Percentiles rank a stretch among this genome's conserved stretches.
Conservation (phyloP, 2,113 vertebrate genomes). For the Aleadryas rufinucha region DNA sequence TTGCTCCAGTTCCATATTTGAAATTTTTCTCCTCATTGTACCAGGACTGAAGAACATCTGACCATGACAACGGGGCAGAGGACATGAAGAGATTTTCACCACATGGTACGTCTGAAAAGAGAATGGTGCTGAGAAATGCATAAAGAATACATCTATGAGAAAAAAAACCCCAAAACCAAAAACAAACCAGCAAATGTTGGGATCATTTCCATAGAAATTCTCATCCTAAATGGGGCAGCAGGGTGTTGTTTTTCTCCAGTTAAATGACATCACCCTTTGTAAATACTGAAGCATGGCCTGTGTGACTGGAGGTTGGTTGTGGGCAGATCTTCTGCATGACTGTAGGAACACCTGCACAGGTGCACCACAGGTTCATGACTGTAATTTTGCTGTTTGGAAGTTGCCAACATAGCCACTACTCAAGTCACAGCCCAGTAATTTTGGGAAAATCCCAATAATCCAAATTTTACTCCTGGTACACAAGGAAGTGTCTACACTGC, state of each 20-base stretch:
- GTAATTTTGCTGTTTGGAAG: not conserved
- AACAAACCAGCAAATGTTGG: not conserved
- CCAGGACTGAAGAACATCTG: conserved; percentile 11
- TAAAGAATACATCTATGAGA: fast-evolving
- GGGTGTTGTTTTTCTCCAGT: not conserved
- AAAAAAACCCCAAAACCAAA: not conserved
- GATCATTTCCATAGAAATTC: not conserved
- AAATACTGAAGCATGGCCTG: not conserved
- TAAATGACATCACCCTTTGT: not conserved
- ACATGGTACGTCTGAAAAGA: conserved; percentile 54
- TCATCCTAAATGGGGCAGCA: not conserved
- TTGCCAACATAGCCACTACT: not conserved
- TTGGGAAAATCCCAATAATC: not conserved
- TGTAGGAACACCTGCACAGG: not conserved
- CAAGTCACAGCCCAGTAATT: not conserved
- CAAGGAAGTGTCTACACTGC: not conserved
- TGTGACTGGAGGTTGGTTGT: not conserved
- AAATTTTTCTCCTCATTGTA: conserved; percentile 53
- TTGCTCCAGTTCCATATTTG: not conserved
- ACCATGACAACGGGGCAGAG: not conserved
- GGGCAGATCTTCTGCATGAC: not conserved
- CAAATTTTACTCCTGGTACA: not conserved
- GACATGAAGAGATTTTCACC: conserved; percentile 69
- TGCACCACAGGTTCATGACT: not conserved
- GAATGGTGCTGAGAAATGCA: not conserved